Base-by-base conservation (phyloP, 2,797 vertebrate genomes). In the Neoniphon sammara region DNA sequence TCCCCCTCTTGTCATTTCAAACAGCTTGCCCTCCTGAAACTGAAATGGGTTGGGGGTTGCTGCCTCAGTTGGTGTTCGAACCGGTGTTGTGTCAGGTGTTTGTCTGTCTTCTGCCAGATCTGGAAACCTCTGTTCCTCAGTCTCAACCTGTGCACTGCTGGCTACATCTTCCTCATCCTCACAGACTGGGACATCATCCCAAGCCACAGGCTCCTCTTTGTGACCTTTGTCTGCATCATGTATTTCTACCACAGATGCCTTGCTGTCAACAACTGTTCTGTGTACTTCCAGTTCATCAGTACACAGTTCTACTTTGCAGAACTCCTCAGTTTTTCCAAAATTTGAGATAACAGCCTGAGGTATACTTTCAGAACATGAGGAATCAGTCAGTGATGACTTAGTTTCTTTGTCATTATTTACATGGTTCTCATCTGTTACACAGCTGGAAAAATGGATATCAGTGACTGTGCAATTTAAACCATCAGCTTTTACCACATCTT, bases 1-100 rank as follows among this genome's bases (percentile, higher is more conserved):
- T 11, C 98, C 98, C 55, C 98, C 97, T 85, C 98, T 95, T 44
- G 98, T 99, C 98, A 99, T 99, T 92, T 99, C 98, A 92, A 99
- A 99, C 30, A 99, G 88, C 81, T 99, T 99, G 50, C 97, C 97
- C 76, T 99, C 96, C 88, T 99, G 97, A 87, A 98, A 99, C 76
- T 97, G 94, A 88, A 99, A 99, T 25, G 97, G 97, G 77, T 97
- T 95, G 1, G 95, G 92, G 0, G 87, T 94, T 57, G 91, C 94
- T 72, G 96, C 96, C 79, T 95, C 94, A 0, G 93, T 94, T 63
- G 95, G 94, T 25, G 95, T 96, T 64, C 87, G 92, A 78, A 91
- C 90, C 0, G 93, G 93, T 56, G 94, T 94, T 0, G 93, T 94
- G 60, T 96, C 94, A 11, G 94, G 92, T 2, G 94, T 95, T 70